Evolutionary conservation across 53 echinoderm and acorn worm species (phyloP).

Genomic region (Temnopleurus reevesii): DNA sequence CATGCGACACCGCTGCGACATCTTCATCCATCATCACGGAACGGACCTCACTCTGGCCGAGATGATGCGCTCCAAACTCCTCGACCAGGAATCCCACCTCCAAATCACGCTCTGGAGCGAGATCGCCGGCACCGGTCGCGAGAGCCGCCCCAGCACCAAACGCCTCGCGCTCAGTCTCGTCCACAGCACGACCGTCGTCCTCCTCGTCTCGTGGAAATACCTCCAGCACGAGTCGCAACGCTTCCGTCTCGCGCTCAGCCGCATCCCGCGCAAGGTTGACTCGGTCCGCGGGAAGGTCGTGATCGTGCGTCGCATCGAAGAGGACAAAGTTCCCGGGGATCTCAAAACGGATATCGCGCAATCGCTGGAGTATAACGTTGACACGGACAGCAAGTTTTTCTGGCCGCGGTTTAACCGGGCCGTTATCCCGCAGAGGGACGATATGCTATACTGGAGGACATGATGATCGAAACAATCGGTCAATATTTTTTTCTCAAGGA

Average conservation of each 20-base stretch:
- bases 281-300: slow-evolving; percentile 65
- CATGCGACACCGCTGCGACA: slow-evolving; percentile 57
- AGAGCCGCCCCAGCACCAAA: slow-evolving; percentile 63
- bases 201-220: slow-evolving; percentile 62
- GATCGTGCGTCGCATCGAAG: slow-evolving; percentile 64
- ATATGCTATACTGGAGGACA: slow-evolving; percentile 70
- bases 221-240: slow-evolving; percentile 67
- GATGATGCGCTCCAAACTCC: slow-evolving; percentile 71
- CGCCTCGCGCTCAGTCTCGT: slow-evolving; percentile 66
- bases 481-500: background rate
- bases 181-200: slow-evolving; percentile 68
- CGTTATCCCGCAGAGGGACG: slow-evolving; percentile 61
- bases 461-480: slow-evolving; percentile 13
- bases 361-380: slow-evolving; percentile 72
- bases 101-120: slow-evolving; percentile 71
- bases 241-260: slow-evolving; percentile 61
- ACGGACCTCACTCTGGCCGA: slow-evolving; percentile 65
- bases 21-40: slow-evolving; percentile 78
- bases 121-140: slow-evolving; percentile 65
- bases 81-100: slow-evolving; percentile 68
- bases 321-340: slow-evolving; percentile 61
- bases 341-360: slow-evolving; percentile 47
- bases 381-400: slow-evolving; percentile 79
- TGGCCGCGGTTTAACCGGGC: slow-evolving; percentile 69
- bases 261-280: slow-evolving; percentile 60